phyloP scores from a whole-genome alignment of 2,797 vertebrate genomes.

The Sus cebifrons region DNA sequence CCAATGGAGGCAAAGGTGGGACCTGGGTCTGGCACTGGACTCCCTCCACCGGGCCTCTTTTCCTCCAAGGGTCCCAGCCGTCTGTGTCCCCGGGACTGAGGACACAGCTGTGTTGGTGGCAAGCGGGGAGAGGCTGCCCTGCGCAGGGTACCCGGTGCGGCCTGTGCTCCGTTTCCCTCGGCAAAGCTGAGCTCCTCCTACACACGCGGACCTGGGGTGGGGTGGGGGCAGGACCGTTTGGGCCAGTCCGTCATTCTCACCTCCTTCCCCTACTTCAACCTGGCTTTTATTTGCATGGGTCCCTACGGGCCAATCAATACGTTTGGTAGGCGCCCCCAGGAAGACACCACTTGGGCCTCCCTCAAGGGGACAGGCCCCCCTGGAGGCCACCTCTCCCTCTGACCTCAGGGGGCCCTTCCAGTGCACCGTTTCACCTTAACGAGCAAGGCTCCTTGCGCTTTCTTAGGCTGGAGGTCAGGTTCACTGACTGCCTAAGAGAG shows the following conservation, averaged over 20 bases:
- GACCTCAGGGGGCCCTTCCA: not conserved
- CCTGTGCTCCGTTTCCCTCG: not conserved
- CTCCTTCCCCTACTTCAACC: not conserved
- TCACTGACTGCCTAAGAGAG: not conserved
- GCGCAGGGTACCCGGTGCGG: too few relatives aligned
- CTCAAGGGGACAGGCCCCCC: not conserved
- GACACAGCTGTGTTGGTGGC: not conserved
- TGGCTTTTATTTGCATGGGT: not conserved
- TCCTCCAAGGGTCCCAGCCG: not conserved
- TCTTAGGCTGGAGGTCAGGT: not conserved
- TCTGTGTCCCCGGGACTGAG: not conserved
- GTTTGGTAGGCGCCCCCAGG: not conserved
- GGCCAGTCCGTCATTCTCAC: too few relatives aligned
- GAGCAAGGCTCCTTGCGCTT: not conserved
- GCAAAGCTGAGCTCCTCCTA: not conserved
- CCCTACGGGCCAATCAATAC: not conserved
- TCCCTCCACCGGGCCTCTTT: not conserved
- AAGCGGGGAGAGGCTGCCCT: not conserved
- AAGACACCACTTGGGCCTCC: not conserved
- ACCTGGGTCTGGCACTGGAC: not conserved
- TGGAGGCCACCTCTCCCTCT: not conserved
- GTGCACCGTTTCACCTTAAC: not conserved
- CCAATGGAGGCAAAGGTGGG: rapidly evolving
- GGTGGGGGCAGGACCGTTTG: not conserved
- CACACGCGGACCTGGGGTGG: not conserved